Percentiles rank a stretch among this genome's conserved stretches.
phyloP scores from a whole-genome alignment of 1,140 invertebrate species.

The Idris sp. region DNA sequence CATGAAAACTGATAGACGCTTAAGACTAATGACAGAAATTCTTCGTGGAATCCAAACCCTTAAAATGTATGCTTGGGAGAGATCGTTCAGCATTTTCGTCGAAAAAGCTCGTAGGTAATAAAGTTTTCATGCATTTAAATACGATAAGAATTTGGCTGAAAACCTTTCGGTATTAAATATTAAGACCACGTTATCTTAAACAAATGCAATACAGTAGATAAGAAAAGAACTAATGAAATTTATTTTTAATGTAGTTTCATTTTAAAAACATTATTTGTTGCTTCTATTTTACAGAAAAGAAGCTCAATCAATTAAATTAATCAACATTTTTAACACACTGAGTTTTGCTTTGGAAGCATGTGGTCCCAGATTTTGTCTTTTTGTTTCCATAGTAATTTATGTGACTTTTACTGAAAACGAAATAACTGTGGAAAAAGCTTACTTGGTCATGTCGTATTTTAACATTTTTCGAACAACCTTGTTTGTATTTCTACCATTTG shows the following conservation, averaged over 20 bases:
- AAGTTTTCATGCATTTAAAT: slow-evolving; percentile 30
- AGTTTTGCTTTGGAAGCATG: slow-evolving; percentile 85
- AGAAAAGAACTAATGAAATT: no score
- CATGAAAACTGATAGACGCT: slow-evolving; percentile 87
- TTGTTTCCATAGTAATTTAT: slow-evolving; percentile 87
- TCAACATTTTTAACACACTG: slow-evolving; percentile 32
- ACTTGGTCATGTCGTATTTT: slow-evolving; percentile 85
- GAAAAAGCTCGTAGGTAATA: slow-evolving; percentile 78
- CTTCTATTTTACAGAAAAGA: slow-evolving; percentile 54
- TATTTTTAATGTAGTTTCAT: no score
- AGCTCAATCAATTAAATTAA: slow-evolving; percentile 21
- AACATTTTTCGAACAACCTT: slow-evolving; percentile 82
- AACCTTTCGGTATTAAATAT: slow-evolving; percentile 1
- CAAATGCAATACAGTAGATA: neutral
- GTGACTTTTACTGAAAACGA: slow-evolving; percentile 84
- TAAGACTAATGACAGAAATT: slow-evolving; percentile 94
- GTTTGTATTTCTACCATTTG: slow-evolving; percentile 39
- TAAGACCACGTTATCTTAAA: slow-evolving; percentile 3
- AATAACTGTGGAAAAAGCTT: slow-evolving; percentile 87
- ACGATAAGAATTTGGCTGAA: neutral
- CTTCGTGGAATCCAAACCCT: slow-evolving; percentile 93
- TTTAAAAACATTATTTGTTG: no score
- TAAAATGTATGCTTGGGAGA: slow-evolving; percentile 95
- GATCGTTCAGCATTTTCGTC: slow-evolving; percentile 84
- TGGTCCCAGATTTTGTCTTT: slow-evolving; percentile 86